Evolutionary conservation across 2,113 vertebrate species (phyloP).

Genomic region (Seriola quinqueradiata): DNA sequence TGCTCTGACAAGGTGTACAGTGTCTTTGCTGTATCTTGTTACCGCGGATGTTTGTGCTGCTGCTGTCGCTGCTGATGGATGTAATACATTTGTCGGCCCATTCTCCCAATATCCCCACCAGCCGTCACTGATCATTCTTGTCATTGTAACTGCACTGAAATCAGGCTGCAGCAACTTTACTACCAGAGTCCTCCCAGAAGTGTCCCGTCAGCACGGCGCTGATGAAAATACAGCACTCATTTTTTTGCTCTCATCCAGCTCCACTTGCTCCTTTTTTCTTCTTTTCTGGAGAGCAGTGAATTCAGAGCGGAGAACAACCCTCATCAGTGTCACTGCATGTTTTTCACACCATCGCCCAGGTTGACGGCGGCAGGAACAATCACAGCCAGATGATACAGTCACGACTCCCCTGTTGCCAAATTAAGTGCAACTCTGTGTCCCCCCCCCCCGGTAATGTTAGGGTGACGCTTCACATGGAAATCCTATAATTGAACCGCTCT

Average conservation of each 20-base stretch:
- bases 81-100: no score
- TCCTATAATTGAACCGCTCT: slow-evolving; percentile 64
- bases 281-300: not conserved
- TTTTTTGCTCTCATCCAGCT: not conserved
- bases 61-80: no score
- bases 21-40: no score
- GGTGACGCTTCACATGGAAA: slow-evolving; percentile 46
- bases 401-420: slow-evolving; percentile 31
- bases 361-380: slow-evolving; percentile 39
- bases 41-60: no score
- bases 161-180: not conserved
- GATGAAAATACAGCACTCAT: slow-evolving; percentile 10
- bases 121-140: no score
- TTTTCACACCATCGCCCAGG: slow-evolving; percentile 54
- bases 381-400: slow-evolving; percentile 49
- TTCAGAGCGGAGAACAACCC: slow-evolving; percentile 16
- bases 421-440: slow-evolving; percentile 66
- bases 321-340: slow-evolving; percentile 35
- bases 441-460: slow-evolving; percentile 54
- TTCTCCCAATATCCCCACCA: no score
- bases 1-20: no score
- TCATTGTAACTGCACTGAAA: not conserved
- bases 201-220: not conserved
- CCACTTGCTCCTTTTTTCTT: not conserved
- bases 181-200: slow-evolving; percentile 5